Percentiles rank a stretch among this genome's conserved stretches.
Conservation (phyloP, 2,888 invertebrate genomes). For the Odontothrips loti region DNA sequence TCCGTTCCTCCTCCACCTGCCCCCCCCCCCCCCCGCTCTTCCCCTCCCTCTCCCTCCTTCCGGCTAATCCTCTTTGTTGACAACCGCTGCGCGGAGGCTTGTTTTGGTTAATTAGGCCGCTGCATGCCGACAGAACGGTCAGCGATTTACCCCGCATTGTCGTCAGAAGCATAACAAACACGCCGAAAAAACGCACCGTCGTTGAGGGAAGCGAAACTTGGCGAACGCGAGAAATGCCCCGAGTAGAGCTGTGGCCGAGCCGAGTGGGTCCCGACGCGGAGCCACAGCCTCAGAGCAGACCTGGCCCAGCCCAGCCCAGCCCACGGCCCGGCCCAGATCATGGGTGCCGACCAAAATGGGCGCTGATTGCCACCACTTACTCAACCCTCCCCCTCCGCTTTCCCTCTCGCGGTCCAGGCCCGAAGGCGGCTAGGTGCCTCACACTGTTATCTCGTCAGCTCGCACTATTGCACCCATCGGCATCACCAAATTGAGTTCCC, state of each 20-base stretch:
- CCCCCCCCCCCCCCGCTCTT: background rate
- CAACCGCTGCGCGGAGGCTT: background rate
- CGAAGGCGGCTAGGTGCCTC: background rate
- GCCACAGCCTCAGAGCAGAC: too few species aligned
- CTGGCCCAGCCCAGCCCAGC: too few species aligned
- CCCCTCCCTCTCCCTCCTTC: background rate
- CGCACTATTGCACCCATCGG: conserved; percentile 19
- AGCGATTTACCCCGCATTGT: background rate
- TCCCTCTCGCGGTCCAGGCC: background rate
- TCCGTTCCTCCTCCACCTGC: background rate
- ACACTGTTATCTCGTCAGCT: conserved; percentile 18
- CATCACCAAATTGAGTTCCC: conserved; percentile 20
- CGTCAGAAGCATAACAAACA: background rate
- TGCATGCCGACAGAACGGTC: too few species aligned
- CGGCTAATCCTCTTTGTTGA: conserved; percentile 7
- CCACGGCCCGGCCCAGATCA: background rate
- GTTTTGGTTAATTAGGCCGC: conserved; percentile 1
- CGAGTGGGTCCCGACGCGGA: too few species aligned
- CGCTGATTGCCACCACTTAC: conserved; percentile 6
- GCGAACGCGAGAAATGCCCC: background rate
- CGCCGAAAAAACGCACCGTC: background rate
- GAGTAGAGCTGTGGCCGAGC: background rate
- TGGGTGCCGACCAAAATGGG: background rate
- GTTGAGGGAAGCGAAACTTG: background rate
- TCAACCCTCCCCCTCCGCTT: background rate